A percentile compares a stretch with the other conserved stretches of the same genome.
Conservation (phyloP, 2,797 vertebrate genomes). For the Sphaeramia orbicularis region DNA sequence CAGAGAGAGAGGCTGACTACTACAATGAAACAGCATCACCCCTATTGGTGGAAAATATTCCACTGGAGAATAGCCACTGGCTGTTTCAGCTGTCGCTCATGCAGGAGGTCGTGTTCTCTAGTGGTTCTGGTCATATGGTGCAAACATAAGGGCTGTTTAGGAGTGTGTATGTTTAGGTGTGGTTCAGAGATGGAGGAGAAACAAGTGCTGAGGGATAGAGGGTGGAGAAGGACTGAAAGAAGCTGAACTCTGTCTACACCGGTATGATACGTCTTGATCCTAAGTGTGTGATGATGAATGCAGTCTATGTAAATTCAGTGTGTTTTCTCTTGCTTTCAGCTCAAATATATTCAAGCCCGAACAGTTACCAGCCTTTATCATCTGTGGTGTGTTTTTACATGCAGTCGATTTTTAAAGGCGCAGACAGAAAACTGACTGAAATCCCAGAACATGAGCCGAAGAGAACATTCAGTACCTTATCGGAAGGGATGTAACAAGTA, state of each 20-base stretch:
- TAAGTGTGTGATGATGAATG: too few relatives aligned
- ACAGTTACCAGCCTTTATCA: not conserved
- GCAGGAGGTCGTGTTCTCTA: conserved; percentile 30
- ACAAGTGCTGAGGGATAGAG: not conserved
- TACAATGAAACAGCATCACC: conserved; percentile 62
- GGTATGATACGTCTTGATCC: too few relatives aligned
- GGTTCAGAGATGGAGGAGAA: conserved; percentile 42
- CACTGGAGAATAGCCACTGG: conserved; percentile 42
- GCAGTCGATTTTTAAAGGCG: not conserved
- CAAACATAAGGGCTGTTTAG: conserved; percentile 34
- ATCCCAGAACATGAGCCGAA: not conserved
- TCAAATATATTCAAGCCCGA: not conserved
- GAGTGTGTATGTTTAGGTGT: conserved; percentile 63
- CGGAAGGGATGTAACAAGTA: not conserved
- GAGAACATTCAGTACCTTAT: too few relatives aligned
- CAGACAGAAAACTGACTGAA: not conserved
- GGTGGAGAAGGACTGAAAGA: conserved; percentile 6
- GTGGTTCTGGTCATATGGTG: conserved; percentile 36
- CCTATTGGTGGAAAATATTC: conserved; percentile 49
- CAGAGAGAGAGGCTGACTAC: conserved; percentile 53
- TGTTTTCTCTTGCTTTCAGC: not conserved
- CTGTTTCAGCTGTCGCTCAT: conserved; percentile 30
- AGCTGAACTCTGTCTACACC: not conserved
- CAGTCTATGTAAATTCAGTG: too few relatives aligned
- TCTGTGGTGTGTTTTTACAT: not conserved